These are phyloP conservation scores for Isurus oxyrinchus DNA, from an alignment of 2,113 vertebrate genomes.

Conservation along the genomic window DNA sequence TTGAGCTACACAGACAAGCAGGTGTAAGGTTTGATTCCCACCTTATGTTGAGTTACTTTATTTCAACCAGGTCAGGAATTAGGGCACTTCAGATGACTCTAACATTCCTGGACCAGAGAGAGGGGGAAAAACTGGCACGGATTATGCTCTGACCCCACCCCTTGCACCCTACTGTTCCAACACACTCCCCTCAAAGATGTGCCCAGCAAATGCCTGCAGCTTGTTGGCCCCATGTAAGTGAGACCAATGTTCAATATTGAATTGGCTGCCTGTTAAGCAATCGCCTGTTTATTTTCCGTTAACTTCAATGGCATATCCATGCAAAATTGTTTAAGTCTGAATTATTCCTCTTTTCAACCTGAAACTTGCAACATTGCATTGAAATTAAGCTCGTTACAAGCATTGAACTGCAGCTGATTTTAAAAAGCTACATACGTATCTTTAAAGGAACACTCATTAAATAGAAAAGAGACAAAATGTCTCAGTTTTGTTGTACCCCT, in stretches of 20 bases:
- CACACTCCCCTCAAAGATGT: background rate
- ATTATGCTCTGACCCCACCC: background rate
- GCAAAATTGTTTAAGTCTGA: background rate
- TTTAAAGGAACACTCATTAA: background rate
- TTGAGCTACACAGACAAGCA: background rate
- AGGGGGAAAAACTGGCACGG: background rate
- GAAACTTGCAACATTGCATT: background rate
- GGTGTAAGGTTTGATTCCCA: too few relatives aligned
- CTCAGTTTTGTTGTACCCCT: background rate
- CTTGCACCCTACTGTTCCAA: background rate
- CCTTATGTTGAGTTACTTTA: background rate
- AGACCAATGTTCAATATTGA: background rate
- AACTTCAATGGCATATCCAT: too few relatives aligned
- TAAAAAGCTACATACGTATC: background rate
- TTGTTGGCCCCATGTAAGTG: background rate
- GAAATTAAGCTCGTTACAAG: background rate
- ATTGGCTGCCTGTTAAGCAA: too few relatives aligned
- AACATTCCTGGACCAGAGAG: background rate
- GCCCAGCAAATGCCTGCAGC: background rate
- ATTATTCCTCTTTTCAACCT: background rate
- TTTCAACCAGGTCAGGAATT: background rate
- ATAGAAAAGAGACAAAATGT: background rate
- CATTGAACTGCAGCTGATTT: background rate
- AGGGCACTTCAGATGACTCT: background rate
- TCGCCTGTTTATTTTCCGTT: too few relatives aligned